Percentiles rank a stretch among this genome's conserved stretches.
Conservation (phyloP, 2,797 vertebrate species). For the Rhincodon typus region DNA sequence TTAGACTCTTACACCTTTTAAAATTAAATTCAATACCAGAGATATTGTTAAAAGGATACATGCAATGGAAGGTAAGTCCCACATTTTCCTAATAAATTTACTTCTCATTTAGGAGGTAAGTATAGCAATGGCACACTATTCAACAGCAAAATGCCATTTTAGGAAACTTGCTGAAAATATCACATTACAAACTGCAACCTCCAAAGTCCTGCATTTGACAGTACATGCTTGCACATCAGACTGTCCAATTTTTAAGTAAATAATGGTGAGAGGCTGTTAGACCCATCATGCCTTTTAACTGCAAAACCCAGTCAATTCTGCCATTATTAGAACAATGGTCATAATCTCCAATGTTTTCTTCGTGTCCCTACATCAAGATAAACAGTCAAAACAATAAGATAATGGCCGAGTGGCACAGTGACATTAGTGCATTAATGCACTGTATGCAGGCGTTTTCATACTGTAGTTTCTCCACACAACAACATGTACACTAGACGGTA, state of each 20-base stretch:
- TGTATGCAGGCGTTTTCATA: background rate
- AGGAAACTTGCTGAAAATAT: background rate
- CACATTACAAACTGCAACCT: background rate
- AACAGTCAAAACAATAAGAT: background rate
- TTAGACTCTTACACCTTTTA: background rate
- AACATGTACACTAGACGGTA: no score
- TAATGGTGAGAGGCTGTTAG: background rate
- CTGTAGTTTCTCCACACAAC: background rate
- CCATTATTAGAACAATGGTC: background rate
- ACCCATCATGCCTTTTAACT: background rate
- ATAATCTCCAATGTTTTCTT: background rate
- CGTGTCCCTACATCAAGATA: background rate
- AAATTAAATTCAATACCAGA: background rate
- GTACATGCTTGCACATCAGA: background rate
- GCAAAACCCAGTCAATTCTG: background rate
- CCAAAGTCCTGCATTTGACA: background rate
- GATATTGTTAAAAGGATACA: background rate
- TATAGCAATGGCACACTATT: background rate
- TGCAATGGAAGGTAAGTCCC: background rate
- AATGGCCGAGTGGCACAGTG: background rate
- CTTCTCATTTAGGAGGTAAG: background rate
- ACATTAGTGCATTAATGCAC: background rate
- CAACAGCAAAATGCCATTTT: background rate
- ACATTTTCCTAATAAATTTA: background rate
- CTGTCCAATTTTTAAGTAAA: background rate